These are phyloP conservation scores for Drosophila yakuba DNA, from an alignment of 1,140 invertebrate species.

Conservation along the genomic window DNA sequence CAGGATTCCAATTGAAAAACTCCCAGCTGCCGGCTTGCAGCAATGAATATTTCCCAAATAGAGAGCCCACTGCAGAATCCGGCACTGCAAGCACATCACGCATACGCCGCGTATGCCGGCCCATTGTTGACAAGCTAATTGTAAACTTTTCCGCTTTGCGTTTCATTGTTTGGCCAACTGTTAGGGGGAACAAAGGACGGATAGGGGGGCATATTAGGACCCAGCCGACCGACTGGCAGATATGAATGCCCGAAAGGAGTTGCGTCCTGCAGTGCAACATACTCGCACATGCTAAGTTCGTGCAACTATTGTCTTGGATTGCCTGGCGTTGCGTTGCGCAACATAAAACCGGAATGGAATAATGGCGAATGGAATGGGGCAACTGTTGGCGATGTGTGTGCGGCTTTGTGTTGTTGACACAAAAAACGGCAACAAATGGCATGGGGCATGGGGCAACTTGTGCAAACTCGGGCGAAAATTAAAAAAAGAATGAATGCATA, in stretches of 20 bases:
- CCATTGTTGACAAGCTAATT: slow-evolving; percentile 74
- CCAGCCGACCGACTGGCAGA: slow-evolving; percentile 32
- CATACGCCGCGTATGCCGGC: slow-evolving; percentile 46
- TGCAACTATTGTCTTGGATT: slow-evolving; percentile 59
- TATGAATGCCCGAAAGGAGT: slow-evolving; percentile 43
- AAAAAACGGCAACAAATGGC: slow-evolving; percentile 43
- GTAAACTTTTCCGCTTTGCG: slow-evolving; percentile 67
- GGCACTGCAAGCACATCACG: slow-evolving; percentile 33
- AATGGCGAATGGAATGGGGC: slow-evolving; percentile 9
- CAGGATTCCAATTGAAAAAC: background rate
- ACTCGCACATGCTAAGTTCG: slow-evolving; percentile 44
- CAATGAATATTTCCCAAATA: background rate
- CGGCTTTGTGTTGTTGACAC: slow-evolving; percentile 66
- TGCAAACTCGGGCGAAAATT: slow-evolving; percentile 56
- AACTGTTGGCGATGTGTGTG: slow-evolving; percentile 65
- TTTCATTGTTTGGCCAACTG: slow-evolving; percentile 33
- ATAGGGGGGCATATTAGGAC: slow-evolving; percentile 34
- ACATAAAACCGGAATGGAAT: slow-evolving; percentile 30
- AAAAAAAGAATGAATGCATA: slow-evolving; percentile 24
- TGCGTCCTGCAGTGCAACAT: slow-evolving; percentile 18
- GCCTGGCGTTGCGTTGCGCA: slow-evolving; percentile 37
- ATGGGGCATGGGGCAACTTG: slow-evolving; percentile 53
- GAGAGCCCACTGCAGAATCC: background rate
- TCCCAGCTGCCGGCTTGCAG: background rate
- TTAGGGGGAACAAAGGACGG: slow-evolving; percentile 16